A percentile compares a stretch with the other conserved stretches of the same genome.
Evolutionary conservation across 2,888 invertebrate species (phyloP).

Genomic region (Polymixis lichenea): DNA sequence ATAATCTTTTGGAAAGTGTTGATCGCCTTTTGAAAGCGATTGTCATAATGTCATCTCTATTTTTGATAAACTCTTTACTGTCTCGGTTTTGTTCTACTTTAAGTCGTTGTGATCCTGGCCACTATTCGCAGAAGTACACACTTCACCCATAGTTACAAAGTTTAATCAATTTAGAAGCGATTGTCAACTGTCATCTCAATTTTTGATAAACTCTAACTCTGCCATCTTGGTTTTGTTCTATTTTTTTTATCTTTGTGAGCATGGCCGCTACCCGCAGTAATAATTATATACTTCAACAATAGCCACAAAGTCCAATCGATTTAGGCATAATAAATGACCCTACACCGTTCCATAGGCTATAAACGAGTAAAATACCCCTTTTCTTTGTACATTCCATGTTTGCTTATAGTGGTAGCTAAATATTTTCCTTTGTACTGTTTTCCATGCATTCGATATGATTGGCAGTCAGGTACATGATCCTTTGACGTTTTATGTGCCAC

Average conservation of each 20-base stretch:
- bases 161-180: too few relatives aligned
- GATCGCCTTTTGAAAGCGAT: neutral
- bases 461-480: slow-evolving; percentile 24
- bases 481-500: slow-evolving; percentile 12
- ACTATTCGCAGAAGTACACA: neutral
- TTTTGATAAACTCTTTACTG: neutral
- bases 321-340: slow-evolving; percentile 54
- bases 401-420: slow-evolving; percentile 27
- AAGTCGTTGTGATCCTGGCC: neutral
- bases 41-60: neutral
- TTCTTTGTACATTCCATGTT: slow-evolving; percentile 15
- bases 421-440: slow-evolving; percentile 45
- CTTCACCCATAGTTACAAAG: too few relatives aligned
- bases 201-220: too few relatives aligned
- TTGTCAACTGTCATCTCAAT: too few relatives aligned
- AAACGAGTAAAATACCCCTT: slow-evolving; percentile 3
- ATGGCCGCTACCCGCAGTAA: too few relatives aligned
- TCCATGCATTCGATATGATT: slow-evolving; percentile 44
- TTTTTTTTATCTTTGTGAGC: too few relatives aligned
- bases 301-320: slow-evolving; percentile 29
- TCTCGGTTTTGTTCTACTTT: neutral
- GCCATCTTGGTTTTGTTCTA: too few relatives aligned
- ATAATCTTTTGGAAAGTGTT: neutral
- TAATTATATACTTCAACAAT: neutral
- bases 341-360: slow-evolving; percentile 11